Conservation (phyloP, 2,797 vertebrate genomes). For the Thamnophis elegans region DNA sequence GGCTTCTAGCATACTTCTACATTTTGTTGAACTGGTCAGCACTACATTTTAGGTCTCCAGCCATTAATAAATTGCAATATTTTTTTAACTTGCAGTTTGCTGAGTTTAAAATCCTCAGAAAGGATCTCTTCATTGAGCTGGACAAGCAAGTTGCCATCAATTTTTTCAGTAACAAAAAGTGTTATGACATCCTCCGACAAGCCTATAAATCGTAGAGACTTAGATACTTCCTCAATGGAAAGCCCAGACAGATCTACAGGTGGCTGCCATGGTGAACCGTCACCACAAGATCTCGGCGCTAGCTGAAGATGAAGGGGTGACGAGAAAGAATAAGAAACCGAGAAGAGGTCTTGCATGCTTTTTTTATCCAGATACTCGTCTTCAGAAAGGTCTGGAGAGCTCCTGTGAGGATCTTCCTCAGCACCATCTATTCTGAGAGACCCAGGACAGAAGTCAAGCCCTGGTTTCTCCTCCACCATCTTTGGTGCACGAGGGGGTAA, state of each 20-base stretch:
- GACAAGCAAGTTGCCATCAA: slow-evolving; percentile 93
- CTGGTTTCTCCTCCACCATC: slow-evolving; percentile 69
- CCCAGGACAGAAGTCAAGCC: slow-evolving; percentile 68
- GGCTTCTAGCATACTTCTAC: slow-evolving; percentile 46
- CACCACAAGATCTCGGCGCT: slow-evolving; percentile 77
- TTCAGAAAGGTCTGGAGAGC: slow-evolving; percentile 70
- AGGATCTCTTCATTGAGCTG: slow-evolving; percentile 97
- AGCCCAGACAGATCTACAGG: slow-evolving; percentile 87
- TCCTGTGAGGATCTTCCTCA: slow-evolving; percentile 69
- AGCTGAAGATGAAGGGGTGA: slow-evolving; percentile 74
- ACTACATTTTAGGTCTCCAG: slow-evolving; percentile 95
- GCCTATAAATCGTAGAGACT: slow-evolving; percentile 91
- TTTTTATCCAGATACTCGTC: slow-evolving; percentile 74
- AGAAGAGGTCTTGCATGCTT: slow-evolving; percentile 72
- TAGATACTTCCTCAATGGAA: slow-evolving; percentile 92
- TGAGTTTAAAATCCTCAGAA: slow-evolving; percentile 94
- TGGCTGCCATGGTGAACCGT: slow-evolving; percentile 85
- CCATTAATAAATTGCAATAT: slow-evolving; percentile 97
- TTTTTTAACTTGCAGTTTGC: slow-evolving; percentile 98
- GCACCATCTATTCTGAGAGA: slow-evolving; percentile 73
- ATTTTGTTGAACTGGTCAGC: slow-evolving; percentile 43
- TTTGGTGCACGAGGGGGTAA: slow-evolving; percentile 89
- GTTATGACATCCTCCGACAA: slow-evolving; percentile 88
- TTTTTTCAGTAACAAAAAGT: slow-evolving; percentile 92
- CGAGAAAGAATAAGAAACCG: slow-evolving; percentile 75